Base-by-base conservation (phyloP, 2,797 vertebrate species). In the Crenichthys baileyi region DNA sequence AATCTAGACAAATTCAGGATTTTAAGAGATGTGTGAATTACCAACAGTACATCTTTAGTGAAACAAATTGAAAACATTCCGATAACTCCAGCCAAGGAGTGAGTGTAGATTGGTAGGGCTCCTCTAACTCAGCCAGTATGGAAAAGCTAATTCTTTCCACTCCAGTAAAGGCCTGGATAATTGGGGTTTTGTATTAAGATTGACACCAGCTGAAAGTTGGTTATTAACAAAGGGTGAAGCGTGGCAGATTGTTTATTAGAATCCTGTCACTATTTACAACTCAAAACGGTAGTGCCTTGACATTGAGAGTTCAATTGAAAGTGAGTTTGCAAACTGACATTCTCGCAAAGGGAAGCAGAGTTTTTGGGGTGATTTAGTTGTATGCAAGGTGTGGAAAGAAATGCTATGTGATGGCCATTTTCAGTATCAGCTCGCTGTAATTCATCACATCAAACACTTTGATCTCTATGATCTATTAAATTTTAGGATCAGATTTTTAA, bases 201-300 rank as follows among this genome's bases (percentile, higher is more conserved):
- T 95, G 95, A 95, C 95, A 95, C 89, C 90, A 92, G 93, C 95
- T 93, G 89, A 94, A 94, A 95, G 92, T 92, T 89, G 83, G 92
- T 92, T 94, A 95, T 95, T 95, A 95, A 95, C 92, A 93, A 83
- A 58, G 91, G 94, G 91, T 94, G 94, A 95, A 94, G 92, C 91
- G 76, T 94, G 89, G 90, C 91, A 93, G 94, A 95, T 94, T 95
- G 94, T 95, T 96, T 95, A 95, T 95, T 95, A 94, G 93, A 94
- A 90, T 91, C 86, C 92, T 90, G 94, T 91, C 94, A 92, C 93
- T 95, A 94, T 95, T 95, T 95, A 95, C 92, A 88, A 90, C 86
- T 79, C 81, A 91, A 93, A 94, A 92, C 78, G 77, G 84, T 84
- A 88, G 82, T 70, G 84, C 61, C 79, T 90, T 90, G 93, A 95